Evolutionary conservation across 2,797 vertebrate genomes (phyloP), one percentile per base, ranked within the genome.

Genomic region (Hylomyscus alleni): DNA sequence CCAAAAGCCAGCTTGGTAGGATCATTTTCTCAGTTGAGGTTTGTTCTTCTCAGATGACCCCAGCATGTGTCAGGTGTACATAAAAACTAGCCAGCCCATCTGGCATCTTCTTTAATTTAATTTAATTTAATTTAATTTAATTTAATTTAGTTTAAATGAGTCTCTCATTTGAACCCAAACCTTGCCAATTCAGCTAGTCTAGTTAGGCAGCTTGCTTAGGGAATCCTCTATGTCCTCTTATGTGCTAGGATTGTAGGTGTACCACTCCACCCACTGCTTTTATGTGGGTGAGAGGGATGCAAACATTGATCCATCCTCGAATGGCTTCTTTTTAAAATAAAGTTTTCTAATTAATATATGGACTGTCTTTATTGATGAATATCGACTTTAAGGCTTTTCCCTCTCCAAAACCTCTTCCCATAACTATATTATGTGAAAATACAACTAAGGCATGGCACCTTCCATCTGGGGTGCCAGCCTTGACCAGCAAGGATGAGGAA

Each of bases 341-440:
- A 9, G 22, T 75, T 92, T 82, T 69, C 37, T 76, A 40, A 54
- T 92, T 90, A 60, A 50, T 52, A 15, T 40, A 17, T 69, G 81
- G 75, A 75, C 47, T 75, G 12, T 75, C 37, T 96, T 73, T 82
- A 72, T 56, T 60, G 58, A 22, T 83, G 24, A 88, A 90, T 84
- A 62, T n/a, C 56, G 44, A 88, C 58, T 60, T 92, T 54, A 26
- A 62, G n/a, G 31, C 14, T 56, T 62, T 87, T 93, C 58, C 40
- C 31, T 52, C 37, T 94, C 26, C 54, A 75, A 26, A 44, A 54
- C 12, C 85, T 86, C 6, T 44, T 78, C 19, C 20, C 14, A 54
- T 50, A 75, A 81, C 62, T 60, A 50, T 50, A 7, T 72, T 77
- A 31, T 67, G 24, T 24, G 40, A 75, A 47, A 20, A 37, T 24